Evolutionary conservation across 2,888 invertebrate species (phyloP).

Genomic region (Diadegma fenestrale): DNA sequence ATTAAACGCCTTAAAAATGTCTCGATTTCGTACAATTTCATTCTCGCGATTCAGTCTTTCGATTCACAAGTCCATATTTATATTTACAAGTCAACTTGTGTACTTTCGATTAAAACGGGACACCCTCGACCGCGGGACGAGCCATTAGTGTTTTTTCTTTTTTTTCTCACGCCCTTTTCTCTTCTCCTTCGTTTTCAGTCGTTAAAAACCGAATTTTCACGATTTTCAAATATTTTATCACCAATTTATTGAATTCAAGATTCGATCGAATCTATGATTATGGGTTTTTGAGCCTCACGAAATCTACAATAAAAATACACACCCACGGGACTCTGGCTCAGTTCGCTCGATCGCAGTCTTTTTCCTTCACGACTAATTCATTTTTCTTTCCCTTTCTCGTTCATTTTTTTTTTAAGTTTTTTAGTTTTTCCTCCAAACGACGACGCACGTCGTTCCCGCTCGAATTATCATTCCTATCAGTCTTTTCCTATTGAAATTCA

Average conservation of each 20-base stretch:
- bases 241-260: slow-evolving; percentile 46
- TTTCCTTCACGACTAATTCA: slow-evolving; percentile 31
- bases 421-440: slow-evolving; percentile 12
- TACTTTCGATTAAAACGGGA: slow-evolving; percentile 63
- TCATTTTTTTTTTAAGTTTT: not conserved
- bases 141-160: slow-evolving; percentile 11
- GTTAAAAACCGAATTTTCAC: slow-evolving; percentile 30
- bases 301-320: slow-evolving; percentile 55
- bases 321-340: slow-evolving; percentile 58
- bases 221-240: slow-evolving; percentile 40
- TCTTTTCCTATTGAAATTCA: slow-evolving; percentile 61
- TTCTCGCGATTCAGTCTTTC: slow-evolving; percentile 58
- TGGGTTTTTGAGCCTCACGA: slow-evolving; percentile 22
- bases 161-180: not conserved
- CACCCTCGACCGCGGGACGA: not conserved
- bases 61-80: slow-evolving; percentile 50
- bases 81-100: slow-evolving; percentile 59
- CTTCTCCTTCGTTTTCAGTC: not conserved
- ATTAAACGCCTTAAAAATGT: slow-evolving; percentile 2
- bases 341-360: slow-evolving; percentile 57
- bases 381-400: not conserved
- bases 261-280: slow-evolving; percentile 42
- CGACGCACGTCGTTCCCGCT: slow-evolving; percentile 12
- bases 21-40: slow-evolving; percentile 34
- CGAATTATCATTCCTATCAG: slow-evolving; percentile 63